Percentiles rank a stretch among this genome's conserved stretches.
Conservation (phyloP, 2,113 vertebrate species). For the Polyodon spathula region DNA sequence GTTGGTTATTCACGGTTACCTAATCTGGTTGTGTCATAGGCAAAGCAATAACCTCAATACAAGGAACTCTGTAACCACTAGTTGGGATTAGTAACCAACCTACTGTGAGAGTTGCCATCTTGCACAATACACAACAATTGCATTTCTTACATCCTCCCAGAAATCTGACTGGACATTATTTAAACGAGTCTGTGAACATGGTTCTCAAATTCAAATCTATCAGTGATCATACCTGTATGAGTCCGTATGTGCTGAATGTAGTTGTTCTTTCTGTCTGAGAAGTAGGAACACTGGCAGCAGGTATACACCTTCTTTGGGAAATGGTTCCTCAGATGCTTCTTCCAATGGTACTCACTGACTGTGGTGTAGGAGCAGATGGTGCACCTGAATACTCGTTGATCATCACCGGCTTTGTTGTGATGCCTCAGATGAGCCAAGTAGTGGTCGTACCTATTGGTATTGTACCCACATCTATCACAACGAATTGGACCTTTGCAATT, state of each 20-base stretch:
- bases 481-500: slow-evolving; percentile 84
- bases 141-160: no score
- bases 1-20: no score
- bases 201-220: no score
- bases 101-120: no score
- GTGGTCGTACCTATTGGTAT: slow-evolving; percentile 94
- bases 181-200: no score
- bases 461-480: slow-evolving; percentile 93
- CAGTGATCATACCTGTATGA: slow-evolving; percentile 71
- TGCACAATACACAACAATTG: no score
- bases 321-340: slow-evolving; percentile 94
- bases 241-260: slow-evolving; percentile 96
- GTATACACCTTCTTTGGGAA: slow-evolving; percentile 96
- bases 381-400: slow-evolving; percentile 85
- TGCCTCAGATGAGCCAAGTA: slow-evolving; percentile 94
- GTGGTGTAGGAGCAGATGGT: slow-evolving; percentile 92
- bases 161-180: no score
- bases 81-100: no score
- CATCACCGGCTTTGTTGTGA: slow-evolving; percentile 78
- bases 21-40: no score
- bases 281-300: slow-evolving; percentile 90
- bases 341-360: slow-evolving; percentile 97
- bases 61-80: no score
- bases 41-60: no score
- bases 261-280: slow-evolving; percentile 96